Percentiles rank a stretch among this genome's conserved stretches.
Evolutionary conservation across 1,140 invertebrate species (phyloP).

Genomic region (Pygmarrhopalites habei): DNA sequence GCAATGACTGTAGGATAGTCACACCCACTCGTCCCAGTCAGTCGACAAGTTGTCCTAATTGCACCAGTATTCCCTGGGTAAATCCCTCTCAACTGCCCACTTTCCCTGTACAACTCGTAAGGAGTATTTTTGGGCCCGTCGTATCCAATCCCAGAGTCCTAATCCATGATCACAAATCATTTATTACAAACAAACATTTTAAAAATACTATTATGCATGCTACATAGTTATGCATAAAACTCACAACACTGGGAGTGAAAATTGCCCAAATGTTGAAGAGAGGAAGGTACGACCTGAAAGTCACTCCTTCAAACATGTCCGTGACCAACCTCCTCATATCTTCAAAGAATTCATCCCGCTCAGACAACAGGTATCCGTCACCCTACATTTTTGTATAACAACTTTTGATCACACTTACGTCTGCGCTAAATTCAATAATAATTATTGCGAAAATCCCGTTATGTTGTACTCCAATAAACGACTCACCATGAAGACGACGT

Average conservation of each 20-base stretch:
- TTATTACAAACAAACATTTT: no score
- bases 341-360: conserved; percentile 28
- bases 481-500: conserved; percentile 39
- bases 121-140: conserved; percentile 26
- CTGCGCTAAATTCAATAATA: no score
- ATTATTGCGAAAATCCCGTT: no score
- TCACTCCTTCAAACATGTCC: conserved; percentile 33
- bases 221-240: no score
- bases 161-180: no score
- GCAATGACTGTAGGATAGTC: conserved; percentile 26
- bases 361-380: conserved; percentile 24
- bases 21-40: conserved; percentile 15
- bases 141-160: conserved; percentile 37
- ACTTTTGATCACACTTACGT: no score
- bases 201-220: no score
- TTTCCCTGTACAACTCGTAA: conserved; percentile 22
- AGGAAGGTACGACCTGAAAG: no score
- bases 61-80: conserved; percentile 22
- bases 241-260: no score
- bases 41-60: conserved; percentile 14
- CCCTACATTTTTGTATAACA: no score
- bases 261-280: no score
- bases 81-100: conserved; percentile 20
- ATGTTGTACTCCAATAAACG: no score
- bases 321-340: conserved; percentile 23